Evolutionary conservation across 2,888 invertebrate genomes (phyloP), one percentile per base, ranked within the genome.

Genomic region (Clanis bilineata): DNA sequence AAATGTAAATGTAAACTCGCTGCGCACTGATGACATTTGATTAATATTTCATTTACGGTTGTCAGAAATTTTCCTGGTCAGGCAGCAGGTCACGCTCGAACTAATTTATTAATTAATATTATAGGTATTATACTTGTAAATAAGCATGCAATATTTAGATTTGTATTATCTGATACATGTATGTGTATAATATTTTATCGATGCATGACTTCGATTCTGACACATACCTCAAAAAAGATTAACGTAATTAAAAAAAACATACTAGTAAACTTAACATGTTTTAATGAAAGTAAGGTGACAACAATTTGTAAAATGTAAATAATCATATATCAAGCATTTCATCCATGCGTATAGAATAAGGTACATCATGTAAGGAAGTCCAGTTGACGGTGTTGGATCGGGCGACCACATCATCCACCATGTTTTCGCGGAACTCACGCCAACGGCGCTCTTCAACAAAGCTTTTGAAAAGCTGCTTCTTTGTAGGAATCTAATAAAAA

Each of bases 291-390:
- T 9, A 47, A 47, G 0, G 21, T 22, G n/a, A 41, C 7, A 58
- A 22, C 10, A 28, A 28, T n/a, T 15, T 39, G 7, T 44, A 57
- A 28, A 28, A 38, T 15, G 15, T 4, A n/a, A 28, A 32, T 12
- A 55, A 62, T 79, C 70, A 91, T 62, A 89, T 82, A 63, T 91
- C 88, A 5, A 86, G 72, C 86, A 92, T 89, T 73, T 94, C 93
- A 56, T 91, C 92, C 77, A 95, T 93, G 22, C 94, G 87, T 61
- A 94, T 93, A 36, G 94, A 94, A 72, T 94, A 95, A 0, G 95
- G 95, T 12, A 95, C 94, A 58, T 95, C 94, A 60, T 94, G 93
- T 7, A 93, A 83, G 0, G 93, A 92, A 7, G 94, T 94, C 74
- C 86, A 90, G 74, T 93, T 94, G 58, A 88, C 89, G 15, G 92